Conservation (phyloP, 2,113 vertebrate species). For the Solea solea region DNA sequence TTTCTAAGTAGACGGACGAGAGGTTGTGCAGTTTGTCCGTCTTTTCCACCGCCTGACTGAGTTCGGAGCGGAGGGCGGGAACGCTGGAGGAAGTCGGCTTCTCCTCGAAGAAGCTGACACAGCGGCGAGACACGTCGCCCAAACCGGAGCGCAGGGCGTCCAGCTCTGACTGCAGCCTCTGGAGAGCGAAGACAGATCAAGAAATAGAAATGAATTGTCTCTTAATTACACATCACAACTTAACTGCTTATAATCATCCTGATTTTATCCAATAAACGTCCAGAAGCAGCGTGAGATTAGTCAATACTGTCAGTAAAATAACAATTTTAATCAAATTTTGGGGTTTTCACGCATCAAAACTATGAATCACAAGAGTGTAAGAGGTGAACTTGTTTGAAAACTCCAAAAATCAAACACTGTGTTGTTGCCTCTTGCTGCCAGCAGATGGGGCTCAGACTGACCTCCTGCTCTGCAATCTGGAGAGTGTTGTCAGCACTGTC, state of each 20-base stretch:
- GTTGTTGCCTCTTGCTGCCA: slow-evolving; percentile 16
- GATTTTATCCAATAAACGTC: too few species aligned
- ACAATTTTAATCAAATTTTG: too few species aligned
- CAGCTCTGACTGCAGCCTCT: slow-evolving; percentile 86
- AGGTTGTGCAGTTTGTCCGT: slow-evolving; percentile 87
- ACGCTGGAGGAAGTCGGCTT: slow-evolving; percentile 86
- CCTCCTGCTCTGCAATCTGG: slow-evolving; percentile 91
- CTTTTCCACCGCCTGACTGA: slow-evolving; percentile 88
- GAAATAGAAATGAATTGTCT: neutral
- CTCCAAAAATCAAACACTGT: neutral
- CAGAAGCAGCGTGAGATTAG: too few species aligned
- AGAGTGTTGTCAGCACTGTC: slow-evolving; percentile 79
- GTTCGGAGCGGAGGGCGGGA: slow-evolving; percentile 86
- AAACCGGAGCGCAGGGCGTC: slow-evolving; percentile 83
- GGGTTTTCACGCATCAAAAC: too few species aligned
- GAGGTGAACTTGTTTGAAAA: too few species aligned
- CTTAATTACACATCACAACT: neutral
- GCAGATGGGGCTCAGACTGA: slow-evolving; percentile 72
- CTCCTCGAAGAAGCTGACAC: slow-evolving; percentile 88
- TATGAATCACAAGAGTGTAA: too few species aligned
- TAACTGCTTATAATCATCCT: neutral
- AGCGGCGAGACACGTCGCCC: slow-evolving; percentile 84
- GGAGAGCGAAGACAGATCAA: neutral
- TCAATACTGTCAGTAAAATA: too few species aligned
- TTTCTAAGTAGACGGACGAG: slow-evolving; percentile 90